Conservation (phyloP, 1,140 invertebrate species). For the Amphibalanus amphitrite region DNA sequence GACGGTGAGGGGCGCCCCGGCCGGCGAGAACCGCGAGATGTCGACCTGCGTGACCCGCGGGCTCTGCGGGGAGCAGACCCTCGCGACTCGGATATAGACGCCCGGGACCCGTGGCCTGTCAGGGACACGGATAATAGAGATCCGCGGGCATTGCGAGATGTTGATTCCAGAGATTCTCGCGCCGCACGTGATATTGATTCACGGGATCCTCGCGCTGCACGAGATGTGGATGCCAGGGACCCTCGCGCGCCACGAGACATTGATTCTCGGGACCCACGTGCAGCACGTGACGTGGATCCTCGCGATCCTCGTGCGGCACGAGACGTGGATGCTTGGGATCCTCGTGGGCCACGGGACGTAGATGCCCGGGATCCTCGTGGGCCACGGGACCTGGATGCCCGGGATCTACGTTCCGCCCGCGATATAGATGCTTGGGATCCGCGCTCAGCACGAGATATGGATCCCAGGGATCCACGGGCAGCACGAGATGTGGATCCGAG, state of each 20-base stretch:
- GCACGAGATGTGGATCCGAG: not conserved
- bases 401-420: not conserved
- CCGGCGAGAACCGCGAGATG: not conserved
- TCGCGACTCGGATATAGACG: not conserved
- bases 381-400: not conserved
- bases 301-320: not conserved
- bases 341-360: not conserved
- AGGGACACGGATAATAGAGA: not conserved
- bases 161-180: not conserved
- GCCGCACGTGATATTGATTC: not conserved
- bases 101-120: not conserved
- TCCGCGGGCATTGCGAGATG: not conserved
- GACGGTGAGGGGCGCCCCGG: not conserved
- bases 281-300: not conserved
- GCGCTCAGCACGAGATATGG: not conserved
- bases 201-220: not conserved
- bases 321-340: not conserved
- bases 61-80: not conserved
- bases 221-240: not conserved
- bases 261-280: not conserved
- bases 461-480: not conserved
- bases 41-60: not conserved
- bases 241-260: not conserved
- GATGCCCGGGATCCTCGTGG: not conserved
- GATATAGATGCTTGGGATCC: not conserved